phyloP scores from a whole-genome alignment of 1,140 invertebrate genomes.

The Drosophila lini region DNA sequence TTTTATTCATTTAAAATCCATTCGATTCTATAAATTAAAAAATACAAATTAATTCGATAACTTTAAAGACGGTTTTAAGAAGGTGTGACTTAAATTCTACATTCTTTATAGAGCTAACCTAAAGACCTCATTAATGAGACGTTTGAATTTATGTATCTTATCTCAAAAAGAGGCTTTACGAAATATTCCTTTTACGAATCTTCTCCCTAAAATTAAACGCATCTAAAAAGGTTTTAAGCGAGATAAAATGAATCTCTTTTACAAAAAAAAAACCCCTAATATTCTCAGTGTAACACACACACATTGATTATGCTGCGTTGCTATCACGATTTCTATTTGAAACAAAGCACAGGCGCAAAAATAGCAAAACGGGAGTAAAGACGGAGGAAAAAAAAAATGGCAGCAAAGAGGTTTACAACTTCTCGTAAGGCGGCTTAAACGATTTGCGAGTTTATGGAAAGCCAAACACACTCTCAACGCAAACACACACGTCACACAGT shows the following conservation, averaged over 20 bases:
- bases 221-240: no score
- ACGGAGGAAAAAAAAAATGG: conserved; percentile 41
- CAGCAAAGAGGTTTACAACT: conserved; percentile 79
- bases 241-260: neutral
- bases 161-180: neutral
- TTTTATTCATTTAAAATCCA: no score
- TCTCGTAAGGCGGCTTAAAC: conserved; percentile 81
- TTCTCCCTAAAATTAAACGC: neutral
- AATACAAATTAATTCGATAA: neutral
- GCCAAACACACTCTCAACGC: conserved; percentile 74
- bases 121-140: neutral
- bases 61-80: no score
- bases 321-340: conserved; percentile 67
- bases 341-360: conserved; percentile 35
- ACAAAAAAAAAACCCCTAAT: neutral
- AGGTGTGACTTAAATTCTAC: no score
- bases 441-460: conserved; percentile 82
- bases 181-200: neutral
- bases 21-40: no score
- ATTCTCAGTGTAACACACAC: conserved; percentile 35
- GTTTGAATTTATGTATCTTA: neutral
- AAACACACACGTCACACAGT: conserved; percentile 50
- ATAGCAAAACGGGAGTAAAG: conserved; percentile 19
- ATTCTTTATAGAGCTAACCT: no score
- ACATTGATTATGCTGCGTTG: conserved; percentile 65